Evolutionary conservation across 2,113 vertebrate species (phyloP).

Genomic region (Apus apus): DNA sequence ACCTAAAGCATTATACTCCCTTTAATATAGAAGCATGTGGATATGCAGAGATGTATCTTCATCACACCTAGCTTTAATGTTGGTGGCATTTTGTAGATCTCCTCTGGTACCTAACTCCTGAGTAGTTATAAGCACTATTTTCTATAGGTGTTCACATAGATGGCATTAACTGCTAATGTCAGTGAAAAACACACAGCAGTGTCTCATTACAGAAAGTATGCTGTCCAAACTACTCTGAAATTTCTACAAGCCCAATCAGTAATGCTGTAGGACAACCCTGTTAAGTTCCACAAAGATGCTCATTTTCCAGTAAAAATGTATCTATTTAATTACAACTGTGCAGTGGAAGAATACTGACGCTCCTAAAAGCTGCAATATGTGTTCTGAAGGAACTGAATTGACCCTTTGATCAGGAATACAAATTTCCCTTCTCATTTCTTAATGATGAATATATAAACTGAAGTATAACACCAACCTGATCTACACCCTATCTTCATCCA

Average conservation of each 20-base stretch:
- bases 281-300: neutral
- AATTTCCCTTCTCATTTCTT: neutral
- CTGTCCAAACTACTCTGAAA: neutral
- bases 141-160: neutral
- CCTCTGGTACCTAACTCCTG: accelerated
- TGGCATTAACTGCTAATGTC: neutral
- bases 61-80: neutral
- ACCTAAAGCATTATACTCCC: neutral
- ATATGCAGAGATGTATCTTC: neutral
- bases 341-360: neutral
- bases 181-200: neutral
- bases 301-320: neutral
- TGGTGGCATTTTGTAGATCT: neutral
- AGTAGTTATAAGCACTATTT: neutral
- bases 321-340: neutral
- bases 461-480: neutral
- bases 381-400: neutral
- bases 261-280: neutral
- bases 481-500: neutral
- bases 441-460: neutral
- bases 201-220: neutral
- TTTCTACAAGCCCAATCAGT: neutral
- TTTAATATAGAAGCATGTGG: neutral
- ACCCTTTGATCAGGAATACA: neutral
- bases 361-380: neutral